phyloP scores from a whole-genome alignment of 92 coral and sea anemone species.

The Actinostola sp. region DNA sequence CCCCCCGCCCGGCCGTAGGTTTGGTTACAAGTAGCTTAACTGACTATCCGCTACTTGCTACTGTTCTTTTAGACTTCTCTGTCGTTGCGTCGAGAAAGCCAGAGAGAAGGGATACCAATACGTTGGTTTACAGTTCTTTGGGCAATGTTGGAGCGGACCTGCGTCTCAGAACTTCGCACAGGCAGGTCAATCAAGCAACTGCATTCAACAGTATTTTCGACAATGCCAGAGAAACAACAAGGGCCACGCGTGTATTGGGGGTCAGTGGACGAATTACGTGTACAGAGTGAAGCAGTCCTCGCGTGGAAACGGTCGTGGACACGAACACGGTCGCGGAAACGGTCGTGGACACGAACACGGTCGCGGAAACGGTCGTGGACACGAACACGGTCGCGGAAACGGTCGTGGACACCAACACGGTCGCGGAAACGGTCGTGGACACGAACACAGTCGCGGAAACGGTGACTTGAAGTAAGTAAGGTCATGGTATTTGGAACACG shows the following conservation, averaged over 20 bases:
- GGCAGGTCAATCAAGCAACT: slow-evolving; percentile 2
- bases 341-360: too few relatives aligned
- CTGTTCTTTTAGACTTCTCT: not conserved
- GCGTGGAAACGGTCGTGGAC: not conserved
- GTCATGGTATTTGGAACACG: too few relatives aligned
- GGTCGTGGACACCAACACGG: too few relatives aligned
- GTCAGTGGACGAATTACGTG: not conserved
- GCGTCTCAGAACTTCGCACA: not conserved
- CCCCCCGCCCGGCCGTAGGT: too few relatives aligned
- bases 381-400: too few relatives aligned
- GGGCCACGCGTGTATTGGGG: slow-evolving; percentile 14
- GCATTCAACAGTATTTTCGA: not conserved
- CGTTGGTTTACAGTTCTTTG: slow-evolving; percentile 5
- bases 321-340: too few relatives aligned
- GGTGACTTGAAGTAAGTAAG: too few relatives aligned
- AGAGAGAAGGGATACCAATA: slow-evolving; percentile 3
- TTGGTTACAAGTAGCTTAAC: not conserved
- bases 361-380: too few relatives aligned
- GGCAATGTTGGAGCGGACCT: slow-evolving; percentile 23
- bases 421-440: too few relatives aligned
- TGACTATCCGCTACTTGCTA: not conserved
- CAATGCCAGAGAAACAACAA: slow-evolving; percentile 5
- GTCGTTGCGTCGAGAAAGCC: slow-evolving; percentile 17
- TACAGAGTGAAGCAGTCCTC: not conserved
- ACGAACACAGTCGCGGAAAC: too few relatives aligned